phyloP scores from a whole-genome alignment of 2,888 invertebrate species.

The Campoletis raptor region DNA sequence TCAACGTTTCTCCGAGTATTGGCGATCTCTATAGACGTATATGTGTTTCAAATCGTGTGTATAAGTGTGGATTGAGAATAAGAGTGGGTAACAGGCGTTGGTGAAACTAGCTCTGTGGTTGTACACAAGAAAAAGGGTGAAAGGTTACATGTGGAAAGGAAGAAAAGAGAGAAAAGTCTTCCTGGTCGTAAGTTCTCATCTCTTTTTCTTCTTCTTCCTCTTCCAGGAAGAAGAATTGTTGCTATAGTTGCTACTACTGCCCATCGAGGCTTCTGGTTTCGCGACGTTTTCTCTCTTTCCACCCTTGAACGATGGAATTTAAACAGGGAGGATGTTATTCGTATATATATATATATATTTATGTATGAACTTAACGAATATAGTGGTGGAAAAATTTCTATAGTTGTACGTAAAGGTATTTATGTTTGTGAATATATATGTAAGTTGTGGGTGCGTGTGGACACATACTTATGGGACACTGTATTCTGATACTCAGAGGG shows the following conservation, averaged over 20 bases:
- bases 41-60: constrained; percentile 10
- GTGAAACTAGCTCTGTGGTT: constrained; percentile 60
- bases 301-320: constrained; percentile 64
- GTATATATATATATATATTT: not conserved
- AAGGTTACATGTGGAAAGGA: constrained; percentile 34
- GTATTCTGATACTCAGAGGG: constrained; percentile 63
- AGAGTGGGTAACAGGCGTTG: constrained; percentile 56
- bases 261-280: constrained; percentile 46
- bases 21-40: constrained; percentile 7
- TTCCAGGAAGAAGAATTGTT: constrained; percentile 9
- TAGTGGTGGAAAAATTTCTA: not conserved
- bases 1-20: constrained; percentile 41
- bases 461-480: constrained; percentile 17
- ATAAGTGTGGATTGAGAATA: constrained; percentile 5
- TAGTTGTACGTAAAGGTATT: not conserved
- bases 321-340: constrained; percentile 61
- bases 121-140: constrained; percentile 45
- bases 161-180: constrained; percentile 20
- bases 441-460: not conserved
- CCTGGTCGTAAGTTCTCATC: constrained; percentile 33
- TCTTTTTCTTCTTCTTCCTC: constrained; percentile 16
- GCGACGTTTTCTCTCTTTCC: constrained; percentile 43
- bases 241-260: constrained; percentile 46
- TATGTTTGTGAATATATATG: not conserved
- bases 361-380: not conserved